Evolutionary conservation across 2,888 invertebrate species (phyloP), one percentile per base, ranked within the genome.

Genomic region (Macaria notata): DNA sequence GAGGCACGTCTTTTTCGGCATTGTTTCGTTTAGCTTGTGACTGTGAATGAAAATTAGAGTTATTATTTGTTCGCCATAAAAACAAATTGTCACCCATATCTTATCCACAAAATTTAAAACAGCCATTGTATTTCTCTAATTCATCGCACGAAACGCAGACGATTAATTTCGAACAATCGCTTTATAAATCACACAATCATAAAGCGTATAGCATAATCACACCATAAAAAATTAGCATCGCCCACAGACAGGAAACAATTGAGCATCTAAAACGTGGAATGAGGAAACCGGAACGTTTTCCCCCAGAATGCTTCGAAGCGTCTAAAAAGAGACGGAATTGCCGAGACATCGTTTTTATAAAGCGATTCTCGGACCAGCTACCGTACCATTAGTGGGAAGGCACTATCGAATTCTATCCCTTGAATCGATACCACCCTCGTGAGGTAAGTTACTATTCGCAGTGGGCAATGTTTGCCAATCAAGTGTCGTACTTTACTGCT

Each of bases 401-500:
- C 54, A 46, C 54, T 55, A 52, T 59, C 59, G 51, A 59, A 52
- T 59, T 54, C 59, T 52, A 59, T 59, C 59, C 59, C 48, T 52
- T 51, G 48, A 51, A 48, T 50, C 59, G 54, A 59, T 54, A 45
- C 51, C 59, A 58, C 58, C 58, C 57, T 57, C 48, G 48, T 36
- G 54, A 55, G 59, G 65, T 63, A 61, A 65, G 63, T 64, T 67
- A 65, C 59, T 44, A 61, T 56, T 58, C 62, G 55, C 44, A 50
- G 50, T 56, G 57, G 63, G 54, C 64, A 63, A 63, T 68, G 66
- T 86, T 87, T 84, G 79, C 78, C 84, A 81, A 87, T 88, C 84
- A 86, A 87, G 78, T 83, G 73, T 67, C 72, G 73, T 81, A 88
- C 68, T 89, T 89, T 89, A 90, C 77, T 79, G 74, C 80, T 69